phyloP scores from a whole-genome alignment of 2,113 vertebrate species.

The Ramphastos sulfuratus region DNA sequence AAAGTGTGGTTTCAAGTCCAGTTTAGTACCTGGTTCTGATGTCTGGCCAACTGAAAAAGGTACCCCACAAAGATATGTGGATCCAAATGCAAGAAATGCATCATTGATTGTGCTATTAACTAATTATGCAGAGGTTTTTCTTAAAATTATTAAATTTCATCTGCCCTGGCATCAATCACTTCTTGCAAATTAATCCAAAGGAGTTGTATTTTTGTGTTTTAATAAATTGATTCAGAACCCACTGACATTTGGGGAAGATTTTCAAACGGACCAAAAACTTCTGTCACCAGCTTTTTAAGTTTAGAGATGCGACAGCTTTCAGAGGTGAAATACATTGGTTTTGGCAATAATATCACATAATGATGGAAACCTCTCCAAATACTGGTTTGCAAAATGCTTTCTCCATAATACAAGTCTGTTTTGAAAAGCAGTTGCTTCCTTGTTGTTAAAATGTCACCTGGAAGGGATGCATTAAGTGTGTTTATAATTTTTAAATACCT shows the following conservation, averaged over 20 bases:
- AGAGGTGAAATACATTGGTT: not conserved
- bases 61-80: not conserved
- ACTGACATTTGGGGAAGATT: not conserved
- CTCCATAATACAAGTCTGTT: not conserved
- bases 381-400: not conserved
- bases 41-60: not conserved
- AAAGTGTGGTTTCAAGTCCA: not conserved
- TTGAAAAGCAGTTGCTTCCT: not conserved
- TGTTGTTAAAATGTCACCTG: not conserved
- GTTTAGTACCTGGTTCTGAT: not conserved
- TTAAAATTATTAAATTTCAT: not conserved
- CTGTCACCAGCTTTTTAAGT: not conserved
- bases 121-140: not conserved
- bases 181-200: not conserved
- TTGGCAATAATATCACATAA: not conserved
- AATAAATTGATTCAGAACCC: not conserved
- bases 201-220: not conserved
- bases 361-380: not conserved
- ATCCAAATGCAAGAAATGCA: not conserved
- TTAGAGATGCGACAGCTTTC: not conserved
- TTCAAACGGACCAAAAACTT: not conserved
- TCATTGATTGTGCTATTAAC: not conserved
- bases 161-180: not conserved
- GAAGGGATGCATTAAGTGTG: not conserved
- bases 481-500: not conserved